These are phyloP conservation scores for Nematolebias whitei DNA, from an alignment of 2,113 vertebrate species.

Conservation along the genomic window DNA sequence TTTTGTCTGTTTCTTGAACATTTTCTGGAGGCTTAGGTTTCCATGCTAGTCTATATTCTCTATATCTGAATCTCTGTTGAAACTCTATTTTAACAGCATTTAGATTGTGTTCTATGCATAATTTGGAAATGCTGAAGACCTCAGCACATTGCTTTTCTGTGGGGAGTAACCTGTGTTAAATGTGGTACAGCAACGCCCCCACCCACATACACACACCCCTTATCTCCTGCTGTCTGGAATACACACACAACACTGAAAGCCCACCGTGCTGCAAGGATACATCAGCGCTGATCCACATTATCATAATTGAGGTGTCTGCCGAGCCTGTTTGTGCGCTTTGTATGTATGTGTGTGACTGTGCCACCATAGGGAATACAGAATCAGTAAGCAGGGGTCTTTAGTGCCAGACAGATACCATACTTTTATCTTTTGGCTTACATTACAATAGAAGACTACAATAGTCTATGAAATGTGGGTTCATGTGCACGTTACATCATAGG, in stretches of 20 bases:
- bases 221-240: conserved; percentile 47
- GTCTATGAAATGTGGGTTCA: conserved; percentile 31
- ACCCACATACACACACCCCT: too few species aligned
- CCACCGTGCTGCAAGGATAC: conserved; percentile 61
- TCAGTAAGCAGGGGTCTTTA: conserved; percentile 51
- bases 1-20: conserved; percentile 15
- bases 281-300: conserved; percentile 76
- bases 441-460: conserved; percentile 55
- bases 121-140: conserved; percentile 36
- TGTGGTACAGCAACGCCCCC: conserved; percentile 62
- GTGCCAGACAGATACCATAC: conserved; percentile 59
- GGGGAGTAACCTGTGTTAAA: conserved; percentile 56
- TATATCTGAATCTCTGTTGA: conserved; percentile 1
- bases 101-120: neutral
- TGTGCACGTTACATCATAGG: conserved; percentile 25
- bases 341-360: conserved; percentile 30
- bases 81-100: neutral
- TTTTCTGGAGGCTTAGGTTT: neutral
- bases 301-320: conserved; percentile 77
- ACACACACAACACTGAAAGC: conserved; percentile 42
- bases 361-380: conserved; percentile 55
- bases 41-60: neutral
- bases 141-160: conserved; percentile 27
- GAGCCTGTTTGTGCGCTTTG: conserved; percentile 57
- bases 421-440: conserved; percentile 69